These are phyloP conservation scores for Entomobrya multifasciata DNA, from an alignment of 2,888 invertebrate species.

Conservation along the genomic window DNA sequence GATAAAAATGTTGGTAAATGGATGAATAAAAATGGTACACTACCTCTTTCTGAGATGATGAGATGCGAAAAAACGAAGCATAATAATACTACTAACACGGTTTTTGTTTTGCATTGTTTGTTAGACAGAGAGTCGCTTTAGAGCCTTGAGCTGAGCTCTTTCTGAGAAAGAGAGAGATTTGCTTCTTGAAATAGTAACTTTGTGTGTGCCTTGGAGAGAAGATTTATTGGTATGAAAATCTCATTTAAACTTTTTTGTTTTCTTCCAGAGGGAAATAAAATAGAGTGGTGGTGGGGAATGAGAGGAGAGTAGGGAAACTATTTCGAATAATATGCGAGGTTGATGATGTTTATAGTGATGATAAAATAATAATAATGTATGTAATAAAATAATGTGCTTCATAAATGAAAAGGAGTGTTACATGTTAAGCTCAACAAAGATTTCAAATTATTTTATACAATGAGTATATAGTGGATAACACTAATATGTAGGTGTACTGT, in stretches of 20 bases:
- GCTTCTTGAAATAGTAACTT: too few relatives aligned
- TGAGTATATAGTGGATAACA: too few relatives aligned
- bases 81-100: not conserved
- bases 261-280: slow-evolving; percentile 29
- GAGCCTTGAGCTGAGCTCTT: not conserved
- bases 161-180: slow-evolving; percentile 12
- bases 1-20: not conserved
- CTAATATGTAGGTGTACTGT: too few relatives aligned
- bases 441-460: too few relatives aligned
- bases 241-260: slow-evolving; percentile 39
- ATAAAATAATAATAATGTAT: too few relatives aligned
- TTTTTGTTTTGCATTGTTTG: not conserved
- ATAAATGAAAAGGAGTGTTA: too few relatives aligned
- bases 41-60: not conserved
- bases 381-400: too few relatives aligned
- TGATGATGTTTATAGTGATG: not conserved
- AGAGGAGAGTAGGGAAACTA: not conserved
- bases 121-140: not conserved
- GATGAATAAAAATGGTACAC: not conserved
- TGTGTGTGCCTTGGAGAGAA: too few relatives aligned
- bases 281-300: not conserved
- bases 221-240: slow-evolving; percentile 46
- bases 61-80: not conserved
- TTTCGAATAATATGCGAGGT: slow-evolving; percentile 17
- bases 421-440: too few relatives aligned